A percentile compares a stretch with the other conserved stretches of the same genome.
phyloP scores from a whole-genome alignment of 2,888 invertebrate genomes.

The Microctonus hyperodae region DNA sequence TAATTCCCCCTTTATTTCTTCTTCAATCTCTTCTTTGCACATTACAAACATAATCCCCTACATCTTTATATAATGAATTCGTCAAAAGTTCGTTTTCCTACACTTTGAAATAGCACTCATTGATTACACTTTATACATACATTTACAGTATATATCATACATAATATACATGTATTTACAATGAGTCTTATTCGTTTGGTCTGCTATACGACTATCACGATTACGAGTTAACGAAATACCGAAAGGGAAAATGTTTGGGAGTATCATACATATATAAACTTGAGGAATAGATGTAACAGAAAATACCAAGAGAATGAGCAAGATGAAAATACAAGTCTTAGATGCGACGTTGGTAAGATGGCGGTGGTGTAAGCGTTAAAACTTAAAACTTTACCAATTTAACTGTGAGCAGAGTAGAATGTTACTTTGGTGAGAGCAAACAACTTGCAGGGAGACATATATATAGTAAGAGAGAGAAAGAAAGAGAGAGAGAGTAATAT shows the following conservation, averaged over 20 bases:
- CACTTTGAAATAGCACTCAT: slow-evolving; percentile 1
- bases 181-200: background rate
- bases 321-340: background rate
- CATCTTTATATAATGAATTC: slow-evolving; percentile 22
- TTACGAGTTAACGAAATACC: slow-evolving; percentile 22
- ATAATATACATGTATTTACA: background rate
- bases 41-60: background rate
- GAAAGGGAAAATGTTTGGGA: slow-evolving; percentile 15
- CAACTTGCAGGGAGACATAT: slow-evolving; percentile 36
- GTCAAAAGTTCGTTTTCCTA: slow-evolving; percentile 12
- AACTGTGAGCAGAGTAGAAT: slow-evolving; percentile 43
- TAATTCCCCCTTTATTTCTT: background rate
- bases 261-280: background rate
- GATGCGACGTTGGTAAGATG: slow-evolving; percentile 16
- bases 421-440: slow-evolving; percentile 38
- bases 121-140: background rate
- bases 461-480: no score
- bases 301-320: background rate
- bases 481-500: no score
- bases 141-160: background rate
- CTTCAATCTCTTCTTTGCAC: background rate
- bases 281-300: background rate
- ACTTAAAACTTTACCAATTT: slow-evolving; percentile 46
- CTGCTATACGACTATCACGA: slow-evolving; percentile 3
- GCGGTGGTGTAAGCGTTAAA: slow-evolving; percentile 39